A percentile compares a stretch with the other conserved stretches of the same genome.
phyloP scores from a whole-genome alignment of 2,113 vertebrate genomes.

The Myiagra hebetior region DNA sequence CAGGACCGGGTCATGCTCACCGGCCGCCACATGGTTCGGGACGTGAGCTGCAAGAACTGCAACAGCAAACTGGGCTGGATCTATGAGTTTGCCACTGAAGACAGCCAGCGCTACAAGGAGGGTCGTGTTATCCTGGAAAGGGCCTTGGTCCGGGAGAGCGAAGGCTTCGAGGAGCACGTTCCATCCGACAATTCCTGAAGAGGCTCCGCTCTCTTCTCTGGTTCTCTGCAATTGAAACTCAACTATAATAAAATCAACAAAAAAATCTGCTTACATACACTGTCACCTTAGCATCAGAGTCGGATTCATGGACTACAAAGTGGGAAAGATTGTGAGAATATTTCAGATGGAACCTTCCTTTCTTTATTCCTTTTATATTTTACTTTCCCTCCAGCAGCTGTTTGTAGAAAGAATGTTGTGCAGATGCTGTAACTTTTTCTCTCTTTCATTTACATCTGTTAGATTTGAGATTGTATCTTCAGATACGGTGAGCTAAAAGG shows the following conservation, averaged over 20 bases:
- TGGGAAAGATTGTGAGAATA: slow-evolving; percentile 72
- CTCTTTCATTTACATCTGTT: slow-evolving; percentile 64
- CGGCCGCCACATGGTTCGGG: slow-evolving; percentile 96
- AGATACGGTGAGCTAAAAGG: slow-evolving; percentile 51
- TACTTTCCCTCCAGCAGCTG: slow-evolving; percentile 71
- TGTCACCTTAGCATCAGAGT: slow-evolving; percentile 82
- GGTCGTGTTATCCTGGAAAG: slow-evolving; percentile 96
- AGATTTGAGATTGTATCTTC: slow-evolving; percentile 55
- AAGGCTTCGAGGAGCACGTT: slow-evolving; percentile 93
- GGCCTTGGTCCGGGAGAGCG: slow-evolving; percentile 93
- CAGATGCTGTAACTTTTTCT: slow-evolving; percentile 68
- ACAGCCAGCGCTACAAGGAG: slow-evolving; percentile 98
- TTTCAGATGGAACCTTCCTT: slow-evolving; percentile 72
- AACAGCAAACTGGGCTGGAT: slow-evolving; percentile 99
- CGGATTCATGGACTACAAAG: slow-evolving; percentile 75
- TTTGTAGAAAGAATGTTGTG: slow-evolving; percentile 73
- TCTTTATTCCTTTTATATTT: slow-evolving; percentile 52
- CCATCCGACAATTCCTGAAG: slow-evolving; percentile 92
- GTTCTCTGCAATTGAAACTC: slow-evolving; percentile 71
- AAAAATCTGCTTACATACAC: slow-evolving; percentile 79
- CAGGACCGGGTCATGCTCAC: slow-evolving; percentile 98
- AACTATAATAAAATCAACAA: slow-evolving; percentile 70
- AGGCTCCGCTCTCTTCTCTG: slow-evolving; percentile 14
- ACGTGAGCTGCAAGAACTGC: slow-evolving; percentile 99
- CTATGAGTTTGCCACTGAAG: slow-evolving; percentile 98